Percentiles rank a stretch among this genome's conserved stretches.
Evolutionary conservation across 37 sponge, comb jelly and placozoan genomes (phyloP).

Genomic region (Dysidea cf. avara): DNA sequence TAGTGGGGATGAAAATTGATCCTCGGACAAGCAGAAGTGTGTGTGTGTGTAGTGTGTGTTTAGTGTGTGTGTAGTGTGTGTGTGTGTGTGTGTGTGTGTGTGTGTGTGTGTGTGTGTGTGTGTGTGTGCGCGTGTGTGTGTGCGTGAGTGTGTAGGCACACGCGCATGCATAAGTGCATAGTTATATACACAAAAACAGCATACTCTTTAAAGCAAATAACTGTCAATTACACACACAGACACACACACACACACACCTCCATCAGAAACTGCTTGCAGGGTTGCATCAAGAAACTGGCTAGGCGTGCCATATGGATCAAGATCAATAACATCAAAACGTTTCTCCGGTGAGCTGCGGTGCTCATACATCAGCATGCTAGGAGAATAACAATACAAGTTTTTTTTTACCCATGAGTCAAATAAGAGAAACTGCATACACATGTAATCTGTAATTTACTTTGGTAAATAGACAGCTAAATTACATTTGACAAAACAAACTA

Average conservation of each 20-base stretch:
- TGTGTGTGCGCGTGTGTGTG: slow-evolving; percentile 25
- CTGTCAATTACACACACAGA: slow-evolving; percentile 12
- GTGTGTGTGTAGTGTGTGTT: too few relatives aligned
- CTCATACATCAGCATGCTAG: slow-evolving; percentile 84
- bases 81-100: background rate
- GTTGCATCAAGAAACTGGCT: slow-evolving; percentile 86
- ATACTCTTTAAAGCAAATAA: background rate
- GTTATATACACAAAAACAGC: slow-evolving; percentile 4
- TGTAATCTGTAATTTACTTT: too few relatives aligned
- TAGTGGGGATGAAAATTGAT: too few relatives aligned
- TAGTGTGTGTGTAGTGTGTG: too few relatives aligned
- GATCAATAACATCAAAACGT: slow-evolving; percentile 88
- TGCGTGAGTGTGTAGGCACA: background rate
- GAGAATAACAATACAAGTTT: too few relatives aligned
- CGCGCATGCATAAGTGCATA: background rate
- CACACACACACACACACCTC: slow-evolving; percentile 56
- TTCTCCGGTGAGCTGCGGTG: slow-evolving; percentile 46
- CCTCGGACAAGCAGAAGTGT: too few relatives aligned
- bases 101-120: background rate
- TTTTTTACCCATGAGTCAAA: too few relatives aligned
- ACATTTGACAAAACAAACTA: too few relatives aligned
- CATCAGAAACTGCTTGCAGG: slow-evolving; percentile 82
- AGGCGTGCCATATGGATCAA: slow-evolving; percentile 98
- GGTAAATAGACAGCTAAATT: too few relatives aligned
- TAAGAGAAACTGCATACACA: too few relatives aligned